These are phyloP conservation scores for Climacteris rufus DNA, from an alignment of 2,113 vertebrate genomes.

Conservation along the genomic window DNA sequence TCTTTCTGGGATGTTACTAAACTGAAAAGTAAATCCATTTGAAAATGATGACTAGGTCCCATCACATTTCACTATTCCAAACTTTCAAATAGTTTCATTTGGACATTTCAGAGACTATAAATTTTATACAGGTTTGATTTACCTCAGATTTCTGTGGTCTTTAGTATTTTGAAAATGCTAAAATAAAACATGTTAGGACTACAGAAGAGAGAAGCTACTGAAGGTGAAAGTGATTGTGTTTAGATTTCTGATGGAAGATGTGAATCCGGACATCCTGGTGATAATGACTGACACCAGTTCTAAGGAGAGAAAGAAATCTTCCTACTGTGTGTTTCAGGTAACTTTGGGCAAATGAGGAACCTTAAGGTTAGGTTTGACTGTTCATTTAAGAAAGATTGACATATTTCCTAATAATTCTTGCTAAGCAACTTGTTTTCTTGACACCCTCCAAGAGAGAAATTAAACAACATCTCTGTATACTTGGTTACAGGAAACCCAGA, in stretches of 20 bases:
- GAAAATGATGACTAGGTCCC: background rate
- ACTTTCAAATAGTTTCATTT: background rate
- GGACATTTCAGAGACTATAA: background rate
- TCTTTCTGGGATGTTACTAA: background rate
- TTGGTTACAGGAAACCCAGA: background rate
- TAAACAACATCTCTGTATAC: background rate
- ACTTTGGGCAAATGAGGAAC: background rate
- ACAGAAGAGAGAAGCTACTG: background rate
- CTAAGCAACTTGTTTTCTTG: background rate
- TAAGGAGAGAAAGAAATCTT: background rate
- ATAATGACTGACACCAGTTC: background rate
- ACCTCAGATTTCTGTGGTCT: background rate
- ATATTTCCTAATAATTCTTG: background rate
- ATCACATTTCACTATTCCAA: background rate
- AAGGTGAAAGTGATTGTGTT: background rate
- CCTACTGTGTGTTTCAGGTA: background rate
- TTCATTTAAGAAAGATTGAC: background rate
- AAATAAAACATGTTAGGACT: background rate
- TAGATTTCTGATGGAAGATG: background rate
- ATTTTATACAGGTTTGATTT: background rate
- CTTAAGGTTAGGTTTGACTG: background rate
- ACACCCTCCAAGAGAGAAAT: background rate
- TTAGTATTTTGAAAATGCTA: background rate
- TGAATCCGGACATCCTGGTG: rapidly evolving
- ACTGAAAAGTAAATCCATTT: background rate